phyloP scores from a whole-genome alignment of 2,113 vertebrate species.

The Cochlearius cochlearius region DNA sequence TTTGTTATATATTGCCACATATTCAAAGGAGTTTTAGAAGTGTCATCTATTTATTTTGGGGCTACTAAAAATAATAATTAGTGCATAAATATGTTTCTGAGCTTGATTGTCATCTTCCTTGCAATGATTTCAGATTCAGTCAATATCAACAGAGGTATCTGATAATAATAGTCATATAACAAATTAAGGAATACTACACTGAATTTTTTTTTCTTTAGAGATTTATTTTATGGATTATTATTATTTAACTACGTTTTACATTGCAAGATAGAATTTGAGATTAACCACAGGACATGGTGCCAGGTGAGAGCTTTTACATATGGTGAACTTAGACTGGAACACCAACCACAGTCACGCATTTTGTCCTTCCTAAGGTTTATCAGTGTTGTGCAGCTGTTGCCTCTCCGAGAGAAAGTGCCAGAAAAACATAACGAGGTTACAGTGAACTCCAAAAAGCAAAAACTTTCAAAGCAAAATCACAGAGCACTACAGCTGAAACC shows the following conservation, averaged over 20 bases:
- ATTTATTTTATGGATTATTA: background rate
- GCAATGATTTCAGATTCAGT: background rate
- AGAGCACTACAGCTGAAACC: background rate
- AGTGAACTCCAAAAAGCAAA: slow-evolving; percentile 20
- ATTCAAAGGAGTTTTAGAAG: background rate
- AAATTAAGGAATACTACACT: background rate
- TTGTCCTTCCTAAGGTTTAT: slow-evolving; percentile 39
- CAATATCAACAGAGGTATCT: background rate
- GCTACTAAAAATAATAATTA: background rate
- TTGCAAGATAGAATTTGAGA: background rate
- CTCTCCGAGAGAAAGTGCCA: slow-evolving; percentile 20
- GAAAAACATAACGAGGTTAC: slow-evolving; percentile 42
- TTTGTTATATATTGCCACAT: background rate
- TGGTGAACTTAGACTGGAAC: background rate
- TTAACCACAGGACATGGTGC: background rate
- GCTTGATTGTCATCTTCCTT: background rate
- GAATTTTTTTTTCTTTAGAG: background rate
- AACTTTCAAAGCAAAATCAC: slow-evolving; percentile 45
- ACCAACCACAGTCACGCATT: background rate
- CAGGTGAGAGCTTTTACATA: background rate
- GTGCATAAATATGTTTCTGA: background rate
- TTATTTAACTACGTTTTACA: background rate
- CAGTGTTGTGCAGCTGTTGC: slow-evolving; percentile 54
- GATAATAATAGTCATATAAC: background rate
- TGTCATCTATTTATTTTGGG: background rate